phyloP scores from a whole-genome alignment of 1,140 invertebrate species.

The Ganaspis sp. region DNA sequence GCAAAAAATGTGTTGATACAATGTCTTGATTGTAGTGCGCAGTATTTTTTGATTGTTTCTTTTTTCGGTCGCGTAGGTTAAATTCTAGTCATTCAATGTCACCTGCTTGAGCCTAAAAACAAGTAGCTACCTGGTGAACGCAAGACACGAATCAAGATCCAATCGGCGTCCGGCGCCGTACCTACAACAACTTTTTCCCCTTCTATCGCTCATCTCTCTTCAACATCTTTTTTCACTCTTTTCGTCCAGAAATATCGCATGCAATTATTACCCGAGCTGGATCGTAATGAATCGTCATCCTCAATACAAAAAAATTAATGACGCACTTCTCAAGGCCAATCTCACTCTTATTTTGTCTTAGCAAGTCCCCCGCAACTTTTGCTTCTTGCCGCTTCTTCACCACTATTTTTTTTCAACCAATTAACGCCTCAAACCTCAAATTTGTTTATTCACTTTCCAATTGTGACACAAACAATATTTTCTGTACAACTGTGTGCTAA shows the following conservation, averaged over 20 bases:
- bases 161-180: constrained; percentile 8
- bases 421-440: too few species aligned
- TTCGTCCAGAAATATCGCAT: not conserved
- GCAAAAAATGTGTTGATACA: not conserved
- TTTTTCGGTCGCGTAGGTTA: constrained; percentile 24
- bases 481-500: too few species aligned
- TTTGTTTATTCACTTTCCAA: too few species aligned
- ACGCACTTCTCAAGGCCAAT: constrained; percentile 12
- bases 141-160: constrained; percentile 25
- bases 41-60: not conserved
- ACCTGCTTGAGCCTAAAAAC: constrained; percentile 22
- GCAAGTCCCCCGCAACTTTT: not conserved
- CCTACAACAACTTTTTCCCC: constrained; percentile 19
- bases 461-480: too few species aligned
- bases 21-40: not conserved
- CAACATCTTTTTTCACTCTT: not conserved
- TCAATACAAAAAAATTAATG: constrained; percentile 25
- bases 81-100: constrained; percentile 27
- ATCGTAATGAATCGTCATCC: constrained; percentile 17
- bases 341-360: not conserved
- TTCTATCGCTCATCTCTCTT: constrained; percentile 1
- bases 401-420: too few species aligned
- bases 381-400: not conserved
- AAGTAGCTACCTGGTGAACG: constrained; percentile 17
- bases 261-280: constrained; percentile 14